Evolutionary conservation across 2,888 invertebrate species (phyloP).

Genomic region (Tachina grossa): DNA sequence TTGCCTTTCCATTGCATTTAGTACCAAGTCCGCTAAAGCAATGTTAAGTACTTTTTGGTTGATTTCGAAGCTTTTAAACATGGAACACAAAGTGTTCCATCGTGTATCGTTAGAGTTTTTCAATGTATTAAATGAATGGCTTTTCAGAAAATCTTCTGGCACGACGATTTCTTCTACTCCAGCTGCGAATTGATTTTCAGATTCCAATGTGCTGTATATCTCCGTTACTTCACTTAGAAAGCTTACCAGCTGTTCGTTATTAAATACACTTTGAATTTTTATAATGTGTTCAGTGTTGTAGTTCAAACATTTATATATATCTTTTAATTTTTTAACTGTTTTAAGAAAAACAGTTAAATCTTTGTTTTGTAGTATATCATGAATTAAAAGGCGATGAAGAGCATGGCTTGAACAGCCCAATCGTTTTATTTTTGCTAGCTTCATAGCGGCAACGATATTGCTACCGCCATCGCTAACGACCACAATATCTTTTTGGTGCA

Average conservation of each 20-base stretch:
- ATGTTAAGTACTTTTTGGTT: slow-evolving; percentile 10
- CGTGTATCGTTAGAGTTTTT: slow-evolving; percentile 17
- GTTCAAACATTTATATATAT: not conserved
- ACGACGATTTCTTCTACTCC: too few relatives aligned
- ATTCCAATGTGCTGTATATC: not conserved
- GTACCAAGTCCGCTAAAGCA: not conserved
- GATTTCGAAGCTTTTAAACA: slow-evolving; percentile 15
- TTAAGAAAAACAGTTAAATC: too few relatives aligned
- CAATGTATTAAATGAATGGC: too few relatives aligned
- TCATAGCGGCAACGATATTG: slow-evolving; percentile 22
- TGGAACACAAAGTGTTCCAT: slow-evolving; percentile 9
- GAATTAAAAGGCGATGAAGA: too few relatives aligned
- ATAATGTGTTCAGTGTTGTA: slow-evolving; percentile 16
- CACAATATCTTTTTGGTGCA: slow-evolving; percentile 19
- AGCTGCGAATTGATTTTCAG: too few relatives aligned
- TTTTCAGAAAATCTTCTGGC: too few relatives aligned
- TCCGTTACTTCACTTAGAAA: not conserved
- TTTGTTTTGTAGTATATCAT: too few relatives aligned
- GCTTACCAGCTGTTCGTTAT: not conserved
- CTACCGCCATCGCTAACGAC: slow-evolving; percentile 15
- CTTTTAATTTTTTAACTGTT: not conserved
- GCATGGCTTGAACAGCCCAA: not conserved
- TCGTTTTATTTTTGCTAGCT: not conserved
- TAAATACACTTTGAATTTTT: slow-evolving; percentile 17
- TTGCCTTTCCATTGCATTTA: not conserved